Evolutionary conservation across 2,797 vertebrate species (phyloP).

Genomic region (Peromyscus nudipes): DNA sequence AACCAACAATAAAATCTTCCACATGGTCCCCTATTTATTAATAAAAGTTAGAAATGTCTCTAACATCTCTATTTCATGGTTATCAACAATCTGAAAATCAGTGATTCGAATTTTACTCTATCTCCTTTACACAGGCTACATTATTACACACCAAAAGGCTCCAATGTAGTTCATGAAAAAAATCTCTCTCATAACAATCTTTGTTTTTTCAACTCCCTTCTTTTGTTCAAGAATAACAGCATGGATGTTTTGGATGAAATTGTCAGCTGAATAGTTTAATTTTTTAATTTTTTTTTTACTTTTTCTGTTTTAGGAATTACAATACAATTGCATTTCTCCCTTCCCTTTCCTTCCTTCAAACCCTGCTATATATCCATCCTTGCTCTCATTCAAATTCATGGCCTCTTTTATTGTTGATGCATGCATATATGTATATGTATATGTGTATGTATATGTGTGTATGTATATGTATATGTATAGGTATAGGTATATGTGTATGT

Average conservation of each 20-base stretch:
- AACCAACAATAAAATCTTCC: constrained; percentile 45
- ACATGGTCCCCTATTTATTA: neutral
- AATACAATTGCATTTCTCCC: neutral
- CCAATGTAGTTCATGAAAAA: neutral
- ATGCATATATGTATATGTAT: neutral
- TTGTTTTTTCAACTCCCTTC: neutral
- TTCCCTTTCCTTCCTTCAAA: neutral
- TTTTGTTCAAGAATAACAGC: neutral
- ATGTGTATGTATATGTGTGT: neutral
- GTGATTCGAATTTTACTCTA: neutral
- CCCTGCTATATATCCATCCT: neutral
- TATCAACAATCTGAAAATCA: constrained; percentile 23
- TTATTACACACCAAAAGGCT: neutral
- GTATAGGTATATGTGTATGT: neutral
- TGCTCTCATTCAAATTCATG: neutral
- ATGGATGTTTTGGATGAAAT: neutral
- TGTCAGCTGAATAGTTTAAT: neutral
- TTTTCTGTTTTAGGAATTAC: neutral
- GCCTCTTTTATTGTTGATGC: neutral
- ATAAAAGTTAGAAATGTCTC: neutral
- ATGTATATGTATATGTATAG: neutral
- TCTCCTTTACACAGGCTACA: neutral
- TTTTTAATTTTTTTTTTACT: neutral
- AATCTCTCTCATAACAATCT: neutral
- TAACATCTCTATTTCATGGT: neutral